These are phyloP conservation scores for Oceanites oceanicus DNA, from an alignment of 2,113 vertebrate genomes.

Conservation along the genomic window DNA sequence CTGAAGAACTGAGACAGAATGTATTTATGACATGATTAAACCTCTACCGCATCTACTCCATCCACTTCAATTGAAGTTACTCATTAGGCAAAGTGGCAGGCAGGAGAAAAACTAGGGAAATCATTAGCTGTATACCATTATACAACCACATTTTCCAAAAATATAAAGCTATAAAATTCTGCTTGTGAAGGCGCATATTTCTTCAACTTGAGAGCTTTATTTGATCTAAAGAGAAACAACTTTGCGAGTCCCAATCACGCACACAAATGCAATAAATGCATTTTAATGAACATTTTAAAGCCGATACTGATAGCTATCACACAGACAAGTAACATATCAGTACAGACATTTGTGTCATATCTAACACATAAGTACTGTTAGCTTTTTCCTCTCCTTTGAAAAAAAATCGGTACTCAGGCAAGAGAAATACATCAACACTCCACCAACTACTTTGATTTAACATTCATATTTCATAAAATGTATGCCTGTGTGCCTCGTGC, in stretches of 20 bases:
- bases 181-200: neutral
- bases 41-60: slow-evolving; percentile 10
- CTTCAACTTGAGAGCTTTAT: slow-evolving; percentile 15
- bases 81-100: slow-evolving; percentile 39
- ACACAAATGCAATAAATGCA: slow-evolving; percentile 22
- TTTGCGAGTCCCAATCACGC: neutral
- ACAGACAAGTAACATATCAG: neutral
- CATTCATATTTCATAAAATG: slow-evolving; percentile 32
- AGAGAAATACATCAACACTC: slow-evolving; percentile 22
- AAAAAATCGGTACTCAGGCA: neutral
- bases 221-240: slow-evolving; percentile 5
- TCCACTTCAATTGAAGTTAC: slow-evolving; percentile 5
- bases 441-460: slow-evolving; percentile 30
- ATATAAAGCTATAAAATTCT: slow-evolving; percentile 5
- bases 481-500: neutral
- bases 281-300: slow-evolving; percentile 28
- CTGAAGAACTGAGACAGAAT: neutral
- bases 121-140: slow-evolving; percentile 18
- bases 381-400: neutral
- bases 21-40: slow-evolving; percentile 13
- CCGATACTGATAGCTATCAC: slow-evolving; percentile 5
- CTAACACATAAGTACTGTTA: neutral
- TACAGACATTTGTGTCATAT: neutral
- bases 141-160: neutral
- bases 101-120: slow-evolving; percentile 22